Evolutionary conservation across 2,113 vertebrate genomes (phyloP).

Genomic region (Cyprinus carpio): DNA sequence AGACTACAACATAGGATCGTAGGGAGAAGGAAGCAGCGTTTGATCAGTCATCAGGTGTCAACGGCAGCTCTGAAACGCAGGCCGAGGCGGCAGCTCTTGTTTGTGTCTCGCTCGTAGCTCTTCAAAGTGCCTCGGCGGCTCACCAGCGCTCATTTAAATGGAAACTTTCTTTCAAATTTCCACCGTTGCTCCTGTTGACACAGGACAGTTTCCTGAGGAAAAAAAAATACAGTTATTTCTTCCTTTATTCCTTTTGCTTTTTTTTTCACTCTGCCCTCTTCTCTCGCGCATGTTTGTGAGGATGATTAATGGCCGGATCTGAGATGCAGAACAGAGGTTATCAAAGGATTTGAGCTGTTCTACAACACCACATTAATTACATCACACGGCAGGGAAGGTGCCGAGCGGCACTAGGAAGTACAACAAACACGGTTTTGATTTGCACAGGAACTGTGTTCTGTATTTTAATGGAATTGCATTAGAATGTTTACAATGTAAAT

Average conservation of each 20-base stretch:
- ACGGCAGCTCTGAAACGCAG: constrained; percentile 75
- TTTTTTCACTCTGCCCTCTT: constrained; percentile 39
- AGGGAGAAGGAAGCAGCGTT: constrained; percentile 70
- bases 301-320: constrained; percentile 76
- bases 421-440: constrained; percentile 29
- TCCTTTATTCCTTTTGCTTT: constrained; percentile 22
- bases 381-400: constrained; percentile 58
- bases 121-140: constrained; percentile 76
- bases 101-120: constrained; percentile 71
- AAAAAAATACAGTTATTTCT: constrained; percentile 58
- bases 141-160: constrained; percentile 78
- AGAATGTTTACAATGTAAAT: not conserved
- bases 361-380: constrained; percentile 73
- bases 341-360: constrained; percentile 67
- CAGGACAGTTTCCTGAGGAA: constrained; percentile 67
- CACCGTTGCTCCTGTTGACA: constrained; percentile 73
- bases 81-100: constrained; percentile 74
- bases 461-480: constrained; percentile 5
- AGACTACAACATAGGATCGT: constrained; percentile 70
- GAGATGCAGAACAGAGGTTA: constrained; percentile 61
- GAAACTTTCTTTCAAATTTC: constrained; percentile 71
- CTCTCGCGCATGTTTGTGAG: constrained; percentile 57
- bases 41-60: constrained; percentile 83
- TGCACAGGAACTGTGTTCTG: not conserved
- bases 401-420: constrained; percentile 39